A percentile compares a stretch with the other conserved stretches of the same genome.
Evolutionary conservation across 2,888 invertebrate species (phyloP).

Genomic region (Synergus laeviventris): DNA sequence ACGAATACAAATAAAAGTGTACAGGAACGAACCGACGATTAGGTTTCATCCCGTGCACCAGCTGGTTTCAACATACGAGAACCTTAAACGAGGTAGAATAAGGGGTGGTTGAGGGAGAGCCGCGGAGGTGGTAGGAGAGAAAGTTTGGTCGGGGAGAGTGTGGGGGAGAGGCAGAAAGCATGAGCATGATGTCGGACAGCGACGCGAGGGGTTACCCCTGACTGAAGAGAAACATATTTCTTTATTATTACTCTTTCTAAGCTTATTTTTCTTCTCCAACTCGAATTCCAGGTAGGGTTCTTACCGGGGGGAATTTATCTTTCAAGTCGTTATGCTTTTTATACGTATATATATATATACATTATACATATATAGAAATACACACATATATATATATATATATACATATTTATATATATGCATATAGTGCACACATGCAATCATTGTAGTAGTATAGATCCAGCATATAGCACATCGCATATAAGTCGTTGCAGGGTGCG

Average conservation of each 20-base stretch:
- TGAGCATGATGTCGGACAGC: slow-evolving; percentile 39
- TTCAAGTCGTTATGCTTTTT: slow-evolving; percentile 70
- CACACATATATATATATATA: slow-evolving; percentile 7
- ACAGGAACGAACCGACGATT: slow-evolving; percentile 55
- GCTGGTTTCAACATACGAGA: slow-evolving; percentile 62
- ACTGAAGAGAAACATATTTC: slow-evolving; percentile 75
- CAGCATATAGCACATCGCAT: too few relatives aligned
- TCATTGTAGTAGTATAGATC: too few relatives aligned
- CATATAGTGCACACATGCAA: not conserved
- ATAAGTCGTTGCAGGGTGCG: not conserved
- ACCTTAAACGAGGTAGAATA: slow-evolving; percentile 56
- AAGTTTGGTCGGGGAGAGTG: slow-evolving; percentile 15
- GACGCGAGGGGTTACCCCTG: slow-evolving; percentile 58
- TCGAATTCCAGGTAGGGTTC: slow-evolving; percentile 72
- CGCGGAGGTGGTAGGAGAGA: slow-evolving; percentile 34
- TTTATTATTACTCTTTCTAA: slow-evolving; percentile 75
- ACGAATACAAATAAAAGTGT: slow-evolving; percentile 46
- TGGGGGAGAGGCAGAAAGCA: slow-evolving; percentile 46
- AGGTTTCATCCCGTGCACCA: slow-evolving; percentile 61
- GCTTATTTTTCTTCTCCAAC: slow-evolving; percentile 75
- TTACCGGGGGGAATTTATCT: slow-evolving; percentile 65
- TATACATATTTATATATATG: not conserved
- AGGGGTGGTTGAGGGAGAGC: slow-evolving; percentile 51
- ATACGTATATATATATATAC: slow-evolving; percentile 53
- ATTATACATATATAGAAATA: slow-evolving; percentile 1